Base-by-base conservation (phyloP, 2,797 vertebrate species). In the Triplophysa bombifrons region DNA sequence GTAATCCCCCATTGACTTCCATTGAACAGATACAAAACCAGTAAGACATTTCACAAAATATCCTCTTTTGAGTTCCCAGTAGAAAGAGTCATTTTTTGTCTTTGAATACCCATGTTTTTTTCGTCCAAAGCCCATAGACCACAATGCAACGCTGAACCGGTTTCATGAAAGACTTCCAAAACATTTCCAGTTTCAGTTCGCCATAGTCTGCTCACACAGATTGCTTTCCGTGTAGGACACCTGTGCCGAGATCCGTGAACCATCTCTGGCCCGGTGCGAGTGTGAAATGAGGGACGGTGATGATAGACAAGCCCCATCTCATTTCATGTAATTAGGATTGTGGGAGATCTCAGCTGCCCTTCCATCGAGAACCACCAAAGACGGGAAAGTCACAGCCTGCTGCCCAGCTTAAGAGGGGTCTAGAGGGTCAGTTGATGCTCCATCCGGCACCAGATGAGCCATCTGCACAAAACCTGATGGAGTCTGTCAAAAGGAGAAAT, bases 241-340 rank as follows among this genome's bases (percentile, higher is more conserved):
- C 80, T 76, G 76, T 72, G n/a, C 53, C 8, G 68, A 84, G 83
- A 84, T 80, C 86, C 85, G 88, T 86, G 84, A 82, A 65, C 64
- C 65, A 56, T 67, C 80, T 16, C 44, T 75, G 53, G 64, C 72
- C 58, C 69, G 12, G 61, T 63, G 66, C 68, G 82, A 66, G 80
- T 78, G 70, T 82, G 65, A 84, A 86, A 88, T 83, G 72, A 88
- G 75, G 64, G 64, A 66, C 64, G 55, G n/a, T 71, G 76, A 78
- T 68, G 80, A 46, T 76, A 86, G 73, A 85, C 85, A 69, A 81
- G 83, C 82, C 20, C 83, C 68, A 77, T 85, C 87, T 89, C 64
- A 66, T 71, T 81, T 85, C 82, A 71, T 84, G 74, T 84, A 78
- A 88, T 88, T 82, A 87, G 84, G 81, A 55, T 71, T 48, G 74